These are phyloP conservation scores for Yponomeuta cagnagella DNA, from an alignment of 2,888 invertebrate genomes.

Conservation along the genomic window DNA sequence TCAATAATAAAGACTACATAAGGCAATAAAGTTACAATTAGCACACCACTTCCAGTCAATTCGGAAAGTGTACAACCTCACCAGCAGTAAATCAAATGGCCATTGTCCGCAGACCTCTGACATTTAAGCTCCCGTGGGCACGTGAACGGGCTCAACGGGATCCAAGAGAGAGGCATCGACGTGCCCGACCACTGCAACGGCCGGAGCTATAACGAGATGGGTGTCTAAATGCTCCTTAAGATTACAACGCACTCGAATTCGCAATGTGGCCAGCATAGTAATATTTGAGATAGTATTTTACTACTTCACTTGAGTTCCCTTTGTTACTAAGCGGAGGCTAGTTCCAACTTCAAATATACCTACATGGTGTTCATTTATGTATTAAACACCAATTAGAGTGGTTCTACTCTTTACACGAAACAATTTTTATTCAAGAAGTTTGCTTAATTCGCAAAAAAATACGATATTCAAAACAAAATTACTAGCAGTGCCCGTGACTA, in stretches of 20 bases:
- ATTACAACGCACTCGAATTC: not conserved
- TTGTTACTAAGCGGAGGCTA: no score
- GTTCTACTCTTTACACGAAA: no score
- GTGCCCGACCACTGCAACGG: constrained; percentile 39
- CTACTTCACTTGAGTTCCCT: not conserved
- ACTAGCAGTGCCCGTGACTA: no score
- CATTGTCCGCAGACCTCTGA: constrained; percentile 56
- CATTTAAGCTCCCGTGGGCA: constrained; percentile 71
- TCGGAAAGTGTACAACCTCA: not conserved
- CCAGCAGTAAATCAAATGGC: not conserved
- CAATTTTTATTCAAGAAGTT: no score
- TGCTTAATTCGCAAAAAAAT: no score
- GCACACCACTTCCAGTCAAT: no score
- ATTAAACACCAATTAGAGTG: no score
- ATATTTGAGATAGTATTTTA: not conserved
- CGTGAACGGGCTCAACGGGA: constrained; percentile 66
- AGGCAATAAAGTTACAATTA: no score
- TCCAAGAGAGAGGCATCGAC: constrained; percentile 52
- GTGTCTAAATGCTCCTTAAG: constrained; percentile 34
- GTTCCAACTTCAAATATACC: no score
- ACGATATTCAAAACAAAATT: no score
- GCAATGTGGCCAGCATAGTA: not conserved
- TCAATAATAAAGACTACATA: no score
- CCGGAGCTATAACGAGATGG: constrained; percentile 61
- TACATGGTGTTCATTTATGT: no score